These are phyloP conservation scores for Formica aserva DNA, from an alignment of 2,888 invertebrate genomes.

Conservation along the genomic window DNA sequence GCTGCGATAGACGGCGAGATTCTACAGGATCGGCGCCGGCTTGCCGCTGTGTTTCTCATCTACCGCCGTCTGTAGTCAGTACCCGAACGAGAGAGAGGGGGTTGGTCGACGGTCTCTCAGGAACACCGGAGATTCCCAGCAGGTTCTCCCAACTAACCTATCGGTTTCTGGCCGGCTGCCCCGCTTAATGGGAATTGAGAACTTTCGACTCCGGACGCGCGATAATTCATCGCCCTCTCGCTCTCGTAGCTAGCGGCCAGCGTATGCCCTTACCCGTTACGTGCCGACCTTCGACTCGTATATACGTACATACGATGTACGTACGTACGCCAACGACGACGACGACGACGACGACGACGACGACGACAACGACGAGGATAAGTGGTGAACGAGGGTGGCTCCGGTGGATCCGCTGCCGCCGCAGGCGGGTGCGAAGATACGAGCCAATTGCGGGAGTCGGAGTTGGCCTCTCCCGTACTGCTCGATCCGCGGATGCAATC, in stretches of 20 bases:
- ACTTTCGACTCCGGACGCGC: slow-evolving; percentile 80
- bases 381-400: not conserved
- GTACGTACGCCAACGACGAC: slow-evolving; percentile 6
- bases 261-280: slow-evolving; percentile 32
- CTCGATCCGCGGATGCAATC: slow-evolving; percentile 29
- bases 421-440: slow-evolving; percentile 37
- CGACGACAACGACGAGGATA: not conserved
- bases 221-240: slow-evolving; percentile 80
- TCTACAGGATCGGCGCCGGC: slow-evolving; percentile 51
- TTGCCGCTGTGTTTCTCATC: slow-evolving; percentile 69
- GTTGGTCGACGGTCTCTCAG: slow-evolving; percentile 63
- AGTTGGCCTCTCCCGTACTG: slow-evolving; percentile 27
- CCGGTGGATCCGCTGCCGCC: not conserved
- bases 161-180: slow-evolving; percentile 83
- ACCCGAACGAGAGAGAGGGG: slow-evolving; percentile 25
- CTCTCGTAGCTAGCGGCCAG: slow-evolving; percentile 11
- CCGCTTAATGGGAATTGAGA: slow-evolving; percentile 84
- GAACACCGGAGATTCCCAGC: slow-evolving; percentile 73
- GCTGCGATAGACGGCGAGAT: not conserved
- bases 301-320: not conserved
- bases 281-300: slow-evolving; percentile 32
- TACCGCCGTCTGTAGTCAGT: slow-evolving; percentile 66
- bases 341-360: not conserved
- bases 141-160: slow-evolving; percentile 80
- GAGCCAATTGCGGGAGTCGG: slow-evolving; percentile 39